Base-by-base conservation (phyloP, 1,140 invertebrate species). In the Pemphigus obesinymphae region DNA sequence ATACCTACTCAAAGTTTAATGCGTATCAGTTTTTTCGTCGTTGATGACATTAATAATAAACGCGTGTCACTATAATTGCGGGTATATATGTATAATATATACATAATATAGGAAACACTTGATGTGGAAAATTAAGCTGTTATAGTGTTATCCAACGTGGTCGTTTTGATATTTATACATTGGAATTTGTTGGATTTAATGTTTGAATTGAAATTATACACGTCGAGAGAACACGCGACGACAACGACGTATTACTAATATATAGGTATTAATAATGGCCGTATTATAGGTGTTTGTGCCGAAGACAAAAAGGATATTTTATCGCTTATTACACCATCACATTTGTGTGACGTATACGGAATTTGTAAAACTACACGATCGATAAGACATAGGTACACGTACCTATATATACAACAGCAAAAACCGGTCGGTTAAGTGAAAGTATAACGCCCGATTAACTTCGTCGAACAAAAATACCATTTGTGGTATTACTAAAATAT, bases 381-480 rank as follows among this genome's bases (percentile, higher is more conserved):
- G 53, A 61, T 61, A 61, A 23, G n/a, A 26, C 13, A 61, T 40
- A 43, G 29, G 17, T 45, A 76, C 23, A 55, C 29, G 23, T 15
- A 15, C 72, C n/a, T 20, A 53, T 29, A 20, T 29, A 20, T n/a
- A 50, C 48, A 76, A 34, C 73, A 61, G 31, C 53, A 61, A 40
- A 78, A 78, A 78, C 75, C 75, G 75, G 75, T 78, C 75, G 53
- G 75, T 61, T 61, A 78, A 78, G 75, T 78, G 75, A 78, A 78
- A 78, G 75, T 78, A 78, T 58, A 78, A 61, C 75, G 75, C 15
- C 37, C 75, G 75, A 40, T 78, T 61, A 78, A 78, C 50, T 78
- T 78, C 26, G 37, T 61, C 6, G 75, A 58, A 61, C 75, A 40
- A 78, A 78, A 78, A 78, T 78, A 78, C 75, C 75, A 78, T 78